Conservation (phyloP, 2,797 vertebrate species). For the Phyllotis vaccarum region DNA sequence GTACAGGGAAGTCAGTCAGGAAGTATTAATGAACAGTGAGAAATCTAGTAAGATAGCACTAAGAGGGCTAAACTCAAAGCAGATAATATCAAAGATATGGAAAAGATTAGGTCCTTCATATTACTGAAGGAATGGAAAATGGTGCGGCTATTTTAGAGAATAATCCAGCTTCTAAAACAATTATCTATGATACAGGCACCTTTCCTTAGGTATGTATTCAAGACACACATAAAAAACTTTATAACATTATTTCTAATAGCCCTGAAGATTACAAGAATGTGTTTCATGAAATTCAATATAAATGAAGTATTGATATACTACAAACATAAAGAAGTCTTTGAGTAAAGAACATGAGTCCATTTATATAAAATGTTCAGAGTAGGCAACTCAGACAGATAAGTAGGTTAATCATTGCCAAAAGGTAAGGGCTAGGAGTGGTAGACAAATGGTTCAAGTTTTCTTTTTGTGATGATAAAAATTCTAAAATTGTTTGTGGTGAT, state of each 20-base stretch:
- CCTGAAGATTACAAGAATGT: background rate
- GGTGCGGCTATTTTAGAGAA: background rate
- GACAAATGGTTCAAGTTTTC: constrained; percentile 21
- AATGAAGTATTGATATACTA: constrained; percentile 14
- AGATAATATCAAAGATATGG: background rate
- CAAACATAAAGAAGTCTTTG: constrained; percentile 51
- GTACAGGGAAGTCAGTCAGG: background rate
- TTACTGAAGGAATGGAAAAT: constrained; percentile 15
- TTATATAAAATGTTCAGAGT: constrained; percentile 44
- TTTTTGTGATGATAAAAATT: constrained; percentile 27
- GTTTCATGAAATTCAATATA: constrained; percentile 36
- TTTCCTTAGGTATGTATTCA: constrained; percentile 11
- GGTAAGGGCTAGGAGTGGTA: background rate
- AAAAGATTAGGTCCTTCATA: background rate
- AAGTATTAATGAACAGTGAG: background rate
- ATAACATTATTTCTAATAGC: constrained; percentile 28
- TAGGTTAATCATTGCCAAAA: constrained; percentile 28
- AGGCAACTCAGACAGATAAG: constrained; percentile 44
- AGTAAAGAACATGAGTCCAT: constrained; percentile 32
- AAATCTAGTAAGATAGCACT: background rate
- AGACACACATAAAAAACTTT: constrained; percentile 7
- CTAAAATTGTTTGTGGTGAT: constrained; percentile 32
- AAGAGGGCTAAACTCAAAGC: constrained; percentile 21
- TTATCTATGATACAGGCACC: background rate
- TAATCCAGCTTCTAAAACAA: constrained; percentile 28